Base-by-base conservation (phyloP, 2,888 invertebrate genomes). In the Lithophane socia region DNA sequence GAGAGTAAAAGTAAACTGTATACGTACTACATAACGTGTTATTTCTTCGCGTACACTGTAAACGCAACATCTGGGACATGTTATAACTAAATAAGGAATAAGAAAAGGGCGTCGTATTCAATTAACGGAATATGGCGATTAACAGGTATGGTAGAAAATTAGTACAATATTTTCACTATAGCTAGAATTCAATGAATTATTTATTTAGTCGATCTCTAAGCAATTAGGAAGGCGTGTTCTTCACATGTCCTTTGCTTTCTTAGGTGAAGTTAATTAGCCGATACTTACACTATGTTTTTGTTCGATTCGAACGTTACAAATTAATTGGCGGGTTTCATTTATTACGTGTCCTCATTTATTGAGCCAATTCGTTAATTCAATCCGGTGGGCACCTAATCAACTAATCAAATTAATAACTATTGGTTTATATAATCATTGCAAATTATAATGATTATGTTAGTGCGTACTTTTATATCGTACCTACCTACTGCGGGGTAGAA, bases 311-410 rank as follows among this genome's bases (percentile, higher is more conserved):
- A 44, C 63, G 73, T 68, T 58, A 66, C 70, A 61, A 75, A 84
- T 83, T 77, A 80, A 83, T 83, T 84, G 68, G 21, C 29, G 66
- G 49, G 65, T 74, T 80, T 54, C 58, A 84, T 82, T 79, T 80
- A 82, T 77, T 77, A 82, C 77, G 82, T 80, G 77, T 68, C 16
- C 67, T 68, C 67, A 58, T 82, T 72, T 82, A 77, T 72, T 67
- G 63, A 60, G 54, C 56, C 37, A 82, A 65, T 68, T 77, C 67
- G 58, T 54, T 77, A 29, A 77, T 77, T 77, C 42, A 56, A 68
- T 80, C 24, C 47, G 37, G 47, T 75, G 42, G 52, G 47, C n/a
- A 29, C 60, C 75, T 75, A 81, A 80, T 79, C 72, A 73, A 79
- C 49, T 77, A 64, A 77, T 67, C 68, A 54, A 75, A 75, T 79